Base-by-base conservation (phyloP, 2,888 invertebrate species). In the Drosophila aldrichi region DNA sequence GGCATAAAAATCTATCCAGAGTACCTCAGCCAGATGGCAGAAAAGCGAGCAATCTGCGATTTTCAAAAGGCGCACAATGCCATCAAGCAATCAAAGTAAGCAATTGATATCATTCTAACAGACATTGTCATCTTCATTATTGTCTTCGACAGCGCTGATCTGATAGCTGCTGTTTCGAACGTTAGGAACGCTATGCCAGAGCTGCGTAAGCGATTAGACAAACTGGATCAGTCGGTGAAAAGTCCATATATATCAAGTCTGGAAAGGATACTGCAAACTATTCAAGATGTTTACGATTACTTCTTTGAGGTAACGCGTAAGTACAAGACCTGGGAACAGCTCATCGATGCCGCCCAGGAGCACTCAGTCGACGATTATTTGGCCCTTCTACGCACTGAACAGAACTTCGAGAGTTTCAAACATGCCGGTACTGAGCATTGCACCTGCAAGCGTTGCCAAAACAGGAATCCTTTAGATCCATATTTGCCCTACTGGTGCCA, bases 1-100 rank as follows among this genome's bases (percentile, higher is more conserved):
- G 87, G 82, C 55, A 74, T 84, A 0, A 91, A 91, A 43, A 62
- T 77, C 3, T 91, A 90, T 57, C 92, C 91, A 3, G 91, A 91
- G 63, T 81, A 85, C 25, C 48, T 91, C 0, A 90, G 91, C 2
- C 61, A 71, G n/a, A 65, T 81, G 56, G 72, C 80, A 0, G 91
- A 91, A 43, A 54, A 76, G n/a, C 70, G 79, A 2, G 67, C 76
- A 0, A 48, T 85, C 0, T 86, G 86, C 25, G 72, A 67, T 5
- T 90, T 91, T 20, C 78, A 87, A 36, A 75, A 69, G 34, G 79
- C 74, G 12, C 70, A 82, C 36, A 74, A 75, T 46, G 49, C 52
- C 4, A 57, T 91, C 1, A 81, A 80, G 43, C 18, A 62, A 34
- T 90, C 90, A 12, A 91, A 91, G 91, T 91, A 81, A 56, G 43